A percentile compares a stretch with the other conserved stretches of the same genome.
phyloP scores from a whole-genome alignment of 64 coral and sea anemone species.

The Pachyseris speciosa region DNA sequence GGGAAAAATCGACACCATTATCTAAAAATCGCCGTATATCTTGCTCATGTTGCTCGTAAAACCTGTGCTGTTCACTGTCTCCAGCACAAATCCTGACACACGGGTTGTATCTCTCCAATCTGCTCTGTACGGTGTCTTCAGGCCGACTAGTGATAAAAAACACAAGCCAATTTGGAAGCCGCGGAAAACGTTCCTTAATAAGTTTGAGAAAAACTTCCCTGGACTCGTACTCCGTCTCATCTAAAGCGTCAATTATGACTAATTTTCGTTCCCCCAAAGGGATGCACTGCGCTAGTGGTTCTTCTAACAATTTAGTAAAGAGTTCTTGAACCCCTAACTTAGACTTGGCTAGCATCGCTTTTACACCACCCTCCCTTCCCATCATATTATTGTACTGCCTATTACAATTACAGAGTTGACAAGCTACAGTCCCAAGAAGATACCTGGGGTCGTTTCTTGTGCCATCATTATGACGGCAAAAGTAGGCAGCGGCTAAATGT shows the following conservation, averaged over 20 bases:
- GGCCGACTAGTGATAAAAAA: too few relatives aligned
- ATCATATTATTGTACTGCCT: too few relatives aligned
- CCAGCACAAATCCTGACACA: constrained; percentile 51
- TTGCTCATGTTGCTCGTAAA: constrained; percentile 1
- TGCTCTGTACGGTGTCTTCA: background rate
- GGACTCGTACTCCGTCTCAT: too few relatives aligned
- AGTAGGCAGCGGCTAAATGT: too few relatives aligned
- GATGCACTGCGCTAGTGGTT: constrained; percentile 20
- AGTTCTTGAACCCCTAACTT: constrained; percentile 38
- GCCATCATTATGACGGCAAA: constrained; percentile 33
- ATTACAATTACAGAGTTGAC: too few relatives aligned
- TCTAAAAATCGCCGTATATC: constrained; percentile 13
- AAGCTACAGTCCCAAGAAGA: too few relatives aligned
- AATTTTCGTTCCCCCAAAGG: too few relatives aligned
- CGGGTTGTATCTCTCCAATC: constrained; percentile 5
- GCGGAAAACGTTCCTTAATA: constrained; percentile 17
- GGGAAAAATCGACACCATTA: background rate
- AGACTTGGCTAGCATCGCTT: constrained; percentile 12
- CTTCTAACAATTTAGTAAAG: constrained; percentile 60
- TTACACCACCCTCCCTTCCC: constrained; percentile 13
- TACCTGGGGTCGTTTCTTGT: constrained; percentile 37
- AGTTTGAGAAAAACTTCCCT: constrained; percentile 43
- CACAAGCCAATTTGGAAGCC: constrained; percentile 43
- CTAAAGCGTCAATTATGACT: too few relatives aligned
- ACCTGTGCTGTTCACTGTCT: background rate